Evolutionary conservation across 35 echinoderm and acorn worm genomes (phyloP).

Genomic region (Hemicentrotus pulcherrimus): DNA sequence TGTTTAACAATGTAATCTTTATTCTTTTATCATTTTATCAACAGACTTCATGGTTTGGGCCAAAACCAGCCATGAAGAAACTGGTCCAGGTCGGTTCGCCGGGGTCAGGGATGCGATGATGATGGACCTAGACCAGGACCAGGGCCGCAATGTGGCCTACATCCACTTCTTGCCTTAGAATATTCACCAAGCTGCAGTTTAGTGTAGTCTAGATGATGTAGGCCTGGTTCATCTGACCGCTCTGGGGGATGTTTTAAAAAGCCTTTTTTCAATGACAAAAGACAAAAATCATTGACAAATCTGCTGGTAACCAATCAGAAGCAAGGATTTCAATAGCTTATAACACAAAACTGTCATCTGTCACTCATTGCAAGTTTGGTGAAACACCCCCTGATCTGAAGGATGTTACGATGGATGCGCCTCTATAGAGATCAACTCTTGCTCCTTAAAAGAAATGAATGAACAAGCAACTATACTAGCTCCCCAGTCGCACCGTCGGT

Average conservation of each 20-base stretch:
- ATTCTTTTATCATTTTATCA: background rate
- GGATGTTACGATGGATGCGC: background rate
- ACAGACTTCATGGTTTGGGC: slow-evolving; percentile 45
- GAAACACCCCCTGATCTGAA: background rate
- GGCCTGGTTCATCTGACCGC: background rate
- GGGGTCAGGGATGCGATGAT: slow-evolving; percentile 26
- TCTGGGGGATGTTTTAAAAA: background rate
- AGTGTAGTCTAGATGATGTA: slow-evolving; percentile 2
- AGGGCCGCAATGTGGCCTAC: background rate
- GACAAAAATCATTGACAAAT: no score
- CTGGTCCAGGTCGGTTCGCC: slow-evolving; percentile 13
- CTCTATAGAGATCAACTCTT: background rate
- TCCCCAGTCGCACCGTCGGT: no score
- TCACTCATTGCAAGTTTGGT: no score
- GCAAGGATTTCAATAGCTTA: no score
- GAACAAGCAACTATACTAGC: background rate
- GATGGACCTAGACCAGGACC: background rate
- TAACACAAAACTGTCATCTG: no score
- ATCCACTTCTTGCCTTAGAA: background rate
- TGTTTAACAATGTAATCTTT: background rate
- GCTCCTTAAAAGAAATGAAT: background rate
- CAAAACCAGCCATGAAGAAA: slow-evolving; percentile 24
- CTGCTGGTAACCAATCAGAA: no score
- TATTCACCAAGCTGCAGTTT: background rate
- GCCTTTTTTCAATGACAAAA: no score